Evolutionary conservation across 2,888 invertebrate genomes (phyloP).

Genomic region (Drosophila eohydei): DNA sequence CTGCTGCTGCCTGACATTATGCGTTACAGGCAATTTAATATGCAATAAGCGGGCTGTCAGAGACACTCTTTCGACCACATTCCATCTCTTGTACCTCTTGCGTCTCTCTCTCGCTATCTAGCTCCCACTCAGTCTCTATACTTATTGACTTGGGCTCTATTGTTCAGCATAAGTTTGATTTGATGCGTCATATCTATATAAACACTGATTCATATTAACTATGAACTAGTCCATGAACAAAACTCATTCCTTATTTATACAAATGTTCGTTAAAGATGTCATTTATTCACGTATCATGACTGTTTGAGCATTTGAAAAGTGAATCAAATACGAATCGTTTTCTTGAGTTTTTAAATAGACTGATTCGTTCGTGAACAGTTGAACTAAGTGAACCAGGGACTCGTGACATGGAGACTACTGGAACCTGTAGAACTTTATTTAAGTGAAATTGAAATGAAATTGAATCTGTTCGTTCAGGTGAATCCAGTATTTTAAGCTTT

Average conservation of each 20-base stretch:
- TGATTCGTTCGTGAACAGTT: background rate
- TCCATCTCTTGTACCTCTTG: background rate
- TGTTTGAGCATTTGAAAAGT: background rate
- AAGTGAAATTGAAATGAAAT: no score
- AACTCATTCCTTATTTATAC: background rate
- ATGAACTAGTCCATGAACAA: background rate
- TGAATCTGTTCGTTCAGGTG: no score
- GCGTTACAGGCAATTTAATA: slow-evolving; percentile 63
- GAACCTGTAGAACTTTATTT: no score
- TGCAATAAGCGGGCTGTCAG: slow-evolving; percentile 77
- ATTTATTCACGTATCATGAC: background rate
- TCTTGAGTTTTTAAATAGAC: no score
- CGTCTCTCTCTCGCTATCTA: background rate
- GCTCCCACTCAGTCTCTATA: background rate
- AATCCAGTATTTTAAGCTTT: background rate
- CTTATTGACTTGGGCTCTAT: background rate
- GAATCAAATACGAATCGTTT: background rate
- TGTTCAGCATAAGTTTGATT: slow-evolving; percentile 1
- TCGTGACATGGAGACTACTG: no score
- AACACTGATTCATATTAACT: slow-evolving; percentile 1
- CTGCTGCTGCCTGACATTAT: slow-evolving; percentile 47
- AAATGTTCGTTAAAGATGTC: background rate
- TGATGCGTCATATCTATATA: background rate
- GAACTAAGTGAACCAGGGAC: background rate
- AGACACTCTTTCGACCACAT: slow-evolving; percentile 37